Base-by-base conservation (phyloP, 2,113 vertebrate genomes). In the Paraplagusia blochii region DNA sequence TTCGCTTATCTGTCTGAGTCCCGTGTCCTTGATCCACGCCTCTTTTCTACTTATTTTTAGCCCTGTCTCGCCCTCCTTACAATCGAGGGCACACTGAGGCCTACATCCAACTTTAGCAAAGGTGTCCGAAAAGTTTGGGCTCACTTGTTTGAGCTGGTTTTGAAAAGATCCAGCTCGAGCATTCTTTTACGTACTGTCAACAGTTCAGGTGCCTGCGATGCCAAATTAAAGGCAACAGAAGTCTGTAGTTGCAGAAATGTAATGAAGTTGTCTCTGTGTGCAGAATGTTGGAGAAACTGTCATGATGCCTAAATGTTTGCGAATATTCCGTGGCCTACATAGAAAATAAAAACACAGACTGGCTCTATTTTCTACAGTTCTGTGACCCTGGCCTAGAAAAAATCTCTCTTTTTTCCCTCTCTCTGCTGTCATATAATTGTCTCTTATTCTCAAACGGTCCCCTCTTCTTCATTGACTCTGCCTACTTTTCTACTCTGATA, bases 11-110 rank as follows among this genome's bases (percentile, higher is more conserved):
- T 72, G 73, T 79, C 69, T 82, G 58, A 75, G 79, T 40, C 53
- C 61, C 11, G 46, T 69, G 86, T 87, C 88, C 88, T 85, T 83
- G 83, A 86, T 89, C 72, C 79, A 73, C 78, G 70, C 69, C 63
- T 75, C 76, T 65, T 49, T 51, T 48, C 62, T 40, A 45, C 53
- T 87, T 89, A 90, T 89, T 87, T 90, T 87, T 88, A 90, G 84
- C 57, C 52, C 69, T 58, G 52, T 76, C 72, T 55, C 39, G 88
- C 71, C 88, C 88, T 91, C 85, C 66, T 91, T 91, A 74, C 85
- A 88, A 92, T 91, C 82, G 77, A 90, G 91, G 88, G 68, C 88
- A 85, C 69, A 75, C 57, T 71, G 54, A 79, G 58, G 84, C 84
- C 79, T 89, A 83, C 80, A 92, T 87, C 63, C 56, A 74, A 80